These are phyloP conservation scores for Acanthiza pusilla DNA, from an alignment of 2,797 vertebrate species.

Conservation along the genomic window DNA sequence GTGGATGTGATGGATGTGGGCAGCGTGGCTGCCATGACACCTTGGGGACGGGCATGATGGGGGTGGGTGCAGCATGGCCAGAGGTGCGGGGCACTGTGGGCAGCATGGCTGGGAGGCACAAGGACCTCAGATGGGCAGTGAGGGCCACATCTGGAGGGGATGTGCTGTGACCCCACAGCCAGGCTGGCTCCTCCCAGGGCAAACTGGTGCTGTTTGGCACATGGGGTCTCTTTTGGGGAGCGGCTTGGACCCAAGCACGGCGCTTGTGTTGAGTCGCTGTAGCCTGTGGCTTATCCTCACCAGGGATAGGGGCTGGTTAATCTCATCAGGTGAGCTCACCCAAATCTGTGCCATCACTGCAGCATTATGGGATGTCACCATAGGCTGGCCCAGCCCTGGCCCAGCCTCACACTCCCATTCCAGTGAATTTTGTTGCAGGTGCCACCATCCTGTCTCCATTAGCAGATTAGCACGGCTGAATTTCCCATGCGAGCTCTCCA, in stretches of 20 bases:
- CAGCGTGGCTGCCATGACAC: neutral
- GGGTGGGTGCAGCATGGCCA: too few species aligned
- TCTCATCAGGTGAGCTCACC: neutral
- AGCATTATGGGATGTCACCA: accelerated
- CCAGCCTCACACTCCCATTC: neutral
- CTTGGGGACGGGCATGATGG: too few species aligned
- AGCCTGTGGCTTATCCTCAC: neutral
- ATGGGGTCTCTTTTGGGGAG: neutral
- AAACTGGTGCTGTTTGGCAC: neutral
- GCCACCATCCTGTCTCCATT: neutral
- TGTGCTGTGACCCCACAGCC: neutral
- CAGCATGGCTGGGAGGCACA: neutral
- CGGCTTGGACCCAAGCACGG: neutral
- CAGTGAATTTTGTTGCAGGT: neutral
- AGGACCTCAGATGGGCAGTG: neutral
- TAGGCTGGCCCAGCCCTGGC: neutral
- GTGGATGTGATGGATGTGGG: neutral
- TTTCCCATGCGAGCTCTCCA: neutral
- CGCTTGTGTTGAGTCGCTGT: accelerated
- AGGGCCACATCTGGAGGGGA: neutral
- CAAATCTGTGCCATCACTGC: neutral
- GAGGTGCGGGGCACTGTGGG: neutral
- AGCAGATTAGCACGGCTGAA: constrained; percentile 32
- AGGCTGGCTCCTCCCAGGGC: neutral
- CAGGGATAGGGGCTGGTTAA: accelerated